phyloP scores from a whole-genome alignment of 2,888 invertebrate species.

The Pristionchus fissidentatus region DNA sequence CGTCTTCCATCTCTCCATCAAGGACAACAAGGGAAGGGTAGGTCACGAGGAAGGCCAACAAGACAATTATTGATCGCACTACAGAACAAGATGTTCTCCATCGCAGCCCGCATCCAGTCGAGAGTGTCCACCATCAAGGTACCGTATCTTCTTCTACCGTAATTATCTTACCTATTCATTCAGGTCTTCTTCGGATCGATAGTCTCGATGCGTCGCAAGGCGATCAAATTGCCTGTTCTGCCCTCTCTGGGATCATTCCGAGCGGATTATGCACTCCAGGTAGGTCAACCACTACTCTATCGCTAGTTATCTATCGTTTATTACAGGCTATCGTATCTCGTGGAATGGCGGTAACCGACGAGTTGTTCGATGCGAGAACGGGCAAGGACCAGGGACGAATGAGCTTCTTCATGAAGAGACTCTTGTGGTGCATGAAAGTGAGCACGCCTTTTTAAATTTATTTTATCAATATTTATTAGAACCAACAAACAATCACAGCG shows the following conservation, averaged over 20 bases:
- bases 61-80: background rate
- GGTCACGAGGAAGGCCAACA: background rate
- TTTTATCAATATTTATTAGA: conserved; percentile 1
- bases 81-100: conserved; percentile 1
- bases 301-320: background rate
- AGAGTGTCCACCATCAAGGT: conserved; percentile 38
- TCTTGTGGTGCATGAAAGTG: conserved; percentile 51
- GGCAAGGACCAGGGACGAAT: background rate
- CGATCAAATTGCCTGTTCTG: conserved; percentile 49
- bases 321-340: conserved; percentile 63
- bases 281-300: background rate
- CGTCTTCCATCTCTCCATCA: conserved; percentile 11
- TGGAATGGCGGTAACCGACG: conserved; percentile 63
- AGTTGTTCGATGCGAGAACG: conserved; percentile 54
- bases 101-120: conserved; percentile 30
- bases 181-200: conserved; percentile 58
- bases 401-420: conserved; percentile 46
- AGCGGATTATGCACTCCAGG: conserved; percentile 61
- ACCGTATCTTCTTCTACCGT: background rate
- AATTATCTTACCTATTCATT: background rate
- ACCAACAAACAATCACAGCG: conserved; percentile 24
- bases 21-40: background rate
- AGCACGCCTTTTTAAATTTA: background rate
- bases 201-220: conserved; percentile 52
- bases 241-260: conserved; percentile 58